Base-by-base conservation (phyloP, 1,140 invertebrate species). In the Neodiprion lecontei region DNA sequence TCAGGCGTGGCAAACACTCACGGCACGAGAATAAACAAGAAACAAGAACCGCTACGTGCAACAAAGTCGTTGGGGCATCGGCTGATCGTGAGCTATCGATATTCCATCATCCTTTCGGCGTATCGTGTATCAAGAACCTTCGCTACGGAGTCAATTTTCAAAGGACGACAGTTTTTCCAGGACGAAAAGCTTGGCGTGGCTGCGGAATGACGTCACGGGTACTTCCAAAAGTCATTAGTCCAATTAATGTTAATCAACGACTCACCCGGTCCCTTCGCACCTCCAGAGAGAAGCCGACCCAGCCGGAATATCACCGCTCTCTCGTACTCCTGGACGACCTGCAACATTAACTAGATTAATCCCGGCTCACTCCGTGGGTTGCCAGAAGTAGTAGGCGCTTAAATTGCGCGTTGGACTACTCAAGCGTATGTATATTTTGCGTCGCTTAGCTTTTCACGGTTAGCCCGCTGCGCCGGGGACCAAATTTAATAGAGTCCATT, bases 271-370 rank as follows among this genome's bases (percentile, higher is more conserved):
- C 97, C 97, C 88, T 96, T 96, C 23, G 96, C 96, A 23, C 96
- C 96, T 61, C 96, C 96, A n/a, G 94, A 93, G 61, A 96, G 88
- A 28, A 97, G 89, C 69, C 96, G 90, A 48, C 96, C 96, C 65
- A 97, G 87, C 72, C 96, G 92, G 85, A 97, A 97, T 84, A 97
- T 97, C 65, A 97, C 95, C 14, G 96, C 96, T 77, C 96, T 89
- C 84, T 97, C 96, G 81, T 97, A 97, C 82, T 97, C 96, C 84
- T 96, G 95, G 21, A 97, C 95, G 14, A 97, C 95, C 95, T 97
- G 85, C n/a, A 89, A 87, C 53, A 9, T 61, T 61, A 61, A 61
- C 53, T 12, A 9, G 8, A 61, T 61, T 61, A 14, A 61, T 61
- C 9, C 9, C 53, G n/a, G 8, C 53, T 17, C 28, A 40, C 5